These are phyloP conservation scores for Apteryx mantelli DNA, from an alignment of 2,113 vertebrate species.

Conservation along the genomic window DNA sequence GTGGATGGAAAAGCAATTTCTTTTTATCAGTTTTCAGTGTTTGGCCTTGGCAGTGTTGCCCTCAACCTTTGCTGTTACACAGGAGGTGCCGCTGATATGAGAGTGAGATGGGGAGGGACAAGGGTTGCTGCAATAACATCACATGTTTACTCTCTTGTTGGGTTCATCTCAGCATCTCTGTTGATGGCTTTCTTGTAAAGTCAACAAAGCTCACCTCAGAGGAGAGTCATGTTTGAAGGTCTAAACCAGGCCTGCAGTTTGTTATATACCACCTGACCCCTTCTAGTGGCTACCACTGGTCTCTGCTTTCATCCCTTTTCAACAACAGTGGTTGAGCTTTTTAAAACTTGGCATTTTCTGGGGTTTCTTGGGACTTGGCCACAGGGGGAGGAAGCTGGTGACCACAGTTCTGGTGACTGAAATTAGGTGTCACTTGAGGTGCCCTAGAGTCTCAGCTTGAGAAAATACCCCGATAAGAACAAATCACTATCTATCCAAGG, in stretches of 20 bases:
- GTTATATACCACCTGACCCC: not conserved
- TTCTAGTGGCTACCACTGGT: not conserved
- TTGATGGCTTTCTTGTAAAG: not conserved
- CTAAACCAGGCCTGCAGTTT: not conserved
- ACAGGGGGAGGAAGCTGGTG: fast-evolving
- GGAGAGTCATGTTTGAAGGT: fast-evolving
- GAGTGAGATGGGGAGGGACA: not conserved
- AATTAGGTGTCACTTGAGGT: not conserved
- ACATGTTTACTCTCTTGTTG: not conserved
- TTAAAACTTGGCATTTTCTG: not conserved
- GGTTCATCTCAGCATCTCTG: not conserved
- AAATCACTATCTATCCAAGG: not conserved
- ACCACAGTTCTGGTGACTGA: not conserved
- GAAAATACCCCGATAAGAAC: not conserved
- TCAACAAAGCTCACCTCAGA: not conserved
- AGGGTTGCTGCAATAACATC: not conserved
- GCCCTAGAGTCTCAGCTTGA: not conserved
- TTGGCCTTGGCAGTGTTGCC: not conserved
- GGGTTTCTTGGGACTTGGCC: not conserved
- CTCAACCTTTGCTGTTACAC: not conserved
- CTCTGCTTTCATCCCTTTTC: not conserved
- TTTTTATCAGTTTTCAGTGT: not conserved
- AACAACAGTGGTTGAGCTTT: not conserved
- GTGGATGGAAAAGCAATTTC: not conserved
- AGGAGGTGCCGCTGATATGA: not conserved